Percentiles rank a stretch among this genome's conserved stretches.
phyloP scores from a whole-genome alignment of 92 coral and sea anemone genomes.

The Virgularia gustaviana region DNA sequence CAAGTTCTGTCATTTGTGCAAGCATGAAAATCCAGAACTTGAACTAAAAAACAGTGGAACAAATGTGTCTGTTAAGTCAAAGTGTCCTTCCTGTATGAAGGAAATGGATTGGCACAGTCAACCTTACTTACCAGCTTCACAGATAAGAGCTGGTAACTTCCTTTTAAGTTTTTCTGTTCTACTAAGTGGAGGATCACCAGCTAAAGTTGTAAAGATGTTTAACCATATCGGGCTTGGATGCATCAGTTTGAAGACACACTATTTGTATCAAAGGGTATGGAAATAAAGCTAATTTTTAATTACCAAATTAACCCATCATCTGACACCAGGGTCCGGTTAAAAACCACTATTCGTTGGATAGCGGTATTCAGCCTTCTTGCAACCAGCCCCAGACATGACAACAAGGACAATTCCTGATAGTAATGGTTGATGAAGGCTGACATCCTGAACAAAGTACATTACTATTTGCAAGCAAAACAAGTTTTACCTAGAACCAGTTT shows the following conservation, averaged over 20 bases:
- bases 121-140: neutral
- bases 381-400: neutral
- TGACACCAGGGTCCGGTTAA: no score
- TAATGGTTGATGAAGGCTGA: neutral
- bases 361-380: no score
- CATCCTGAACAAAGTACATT: neutral
- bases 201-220: neutral
- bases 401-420: neutral
- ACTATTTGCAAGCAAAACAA: neutral
- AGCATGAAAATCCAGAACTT: neutral
- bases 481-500: neutral
- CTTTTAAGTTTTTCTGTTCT: neutral
- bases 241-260: constrained; percentile 10
- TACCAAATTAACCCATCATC: neutral
- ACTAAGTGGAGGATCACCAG: constrained; percentile 10
- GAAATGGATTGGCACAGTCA: constrained; percentile 8
- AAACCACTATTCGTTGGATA: neutral
- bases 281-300: neutral
- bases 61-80: neutral
- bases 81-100: neutral
- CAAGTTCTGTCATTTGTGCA: constrained; percentile 1
- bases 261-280: neutral
- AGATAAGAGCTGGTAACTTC: constrained; percentile 3
- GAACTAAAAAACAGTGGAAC: neutral
- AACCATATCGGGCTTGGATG: constrained; percentile 5